Conservation (phyloP, 2,888 invertebrate species). For the Eupithecia subumbrata region DNA sequence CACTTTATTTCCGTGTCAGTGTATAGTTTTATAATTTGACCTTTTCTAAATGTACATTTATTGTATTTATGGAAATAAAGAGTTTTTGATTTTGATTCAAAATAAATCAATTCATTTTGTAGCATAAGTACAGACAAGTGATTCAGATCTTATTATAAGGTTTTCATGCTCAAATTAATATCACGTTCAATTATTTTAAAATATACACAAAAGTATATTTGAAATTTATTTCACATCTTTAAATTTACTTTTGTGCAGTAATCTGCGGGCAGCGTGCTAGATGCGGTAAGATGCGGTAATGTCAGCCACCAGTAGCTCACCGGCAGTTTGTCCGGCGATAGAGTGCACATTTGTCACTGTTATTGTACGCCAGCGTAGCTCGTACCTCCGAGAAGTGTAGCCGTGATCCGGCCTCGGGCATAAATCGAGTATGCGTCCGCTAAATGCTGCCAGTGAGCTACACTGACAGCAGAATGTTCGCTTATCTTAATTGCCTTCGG, state of each 20-base stretch:
- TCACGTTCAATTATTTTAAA: too few relatives aligned
- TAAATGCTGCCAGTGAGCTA: constrained; percentile 66
- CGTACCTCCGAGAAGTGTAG: constrained; percentile 30
- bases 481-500: constrained; percentile 80
- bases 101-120: too few relatives aligned
- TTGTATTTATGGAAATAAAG: too few relatives aligned
- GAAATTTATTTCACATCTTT: background rate
- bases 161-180: too few relatives aligned
- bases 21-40: too few relatives aligned
- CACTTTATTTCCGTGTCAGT: too few relatives aligned
- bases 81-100: too few relatives aligned
- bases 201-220: background rate
- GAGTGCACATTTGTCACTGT: constrained; percentile 47
- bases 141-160: too few relatives aligned
- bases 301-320: constrained; percentile 32
- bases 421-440: constrained; percentile 67
- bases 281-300: constrained; percentile 25
- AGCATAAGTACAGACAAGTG: too few relatives aligned
- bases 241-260: background rate
- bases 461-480: constrained; percentile 74
- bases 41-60: too few relatives aligned
- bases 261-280: constrained; percentile 20
- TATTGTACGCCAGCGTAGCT: constrained; percentile 44
- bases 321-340: constrained; percentile 41
- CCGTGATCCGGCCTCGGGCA: constrained; percentile 55